phyloP scores from a whole-genome alignment of 2,797 vertebrate species.

The Xenopus petersii region DNA sequence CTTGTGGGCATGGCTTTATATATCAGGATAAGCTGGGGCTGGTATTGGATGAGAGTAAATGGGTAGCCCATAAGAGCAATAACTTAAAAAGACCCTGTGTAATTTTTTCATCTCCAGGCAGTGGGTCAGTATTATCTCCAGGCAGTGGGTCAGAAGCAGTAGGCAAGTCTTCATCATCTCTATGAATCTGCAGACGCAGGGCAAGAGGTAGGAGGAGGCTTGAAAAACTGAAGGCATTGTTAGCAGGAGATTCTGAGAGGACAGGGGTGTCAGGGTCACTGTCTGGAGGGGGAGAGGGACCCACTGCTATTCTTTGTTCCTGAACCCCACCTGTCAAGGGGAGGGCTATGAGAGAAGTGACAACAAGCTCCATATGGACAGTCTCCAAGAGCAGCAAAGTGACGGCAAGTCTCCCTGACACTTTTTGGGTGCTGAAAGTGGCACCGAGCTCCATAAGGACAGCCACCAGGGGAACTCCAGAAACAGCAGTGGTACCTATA shows the following conservation, averaged over 20 bases:
- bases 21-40: too few species aligned
- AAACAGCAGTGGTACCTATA: too few species aligned
- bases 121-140: too few species aligned
- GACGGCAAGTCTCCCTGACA: constrained; percentile 25
- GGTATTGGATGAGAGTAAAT: too few species aligned
- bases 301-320: constrained; percentile 32
- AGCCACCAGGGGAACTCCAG: too few species aligned
- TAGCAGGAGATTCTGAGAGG: constrained; percentile 19
- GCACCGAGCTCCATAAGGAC: too few species aligned
- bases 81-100: neutral
- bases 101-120: neutral
- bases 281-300: constrained; percentile 17
- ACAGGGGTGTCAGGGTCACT: constrained; percentile 12
- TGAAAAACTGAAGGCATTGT: constrained; percentile 42
- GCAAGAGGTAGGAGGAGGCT: constrained; percentile 32
- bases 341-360: constrained; percentile 34
- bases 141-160: neutral
- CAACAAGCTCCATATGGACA: constrained; percentile 39
- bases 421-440: neutral
- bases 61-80: too few species aligned
- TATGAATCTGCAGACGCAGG: constrained; percentile 31
- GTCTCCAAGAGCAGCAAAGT: constrained; percentile 33
- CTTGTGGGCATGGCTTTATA: too few species aligned
- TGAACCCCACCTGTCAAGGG: constrained; percentile 36
- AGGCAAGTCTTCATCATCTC: constrained; percentile 9